Evolutionary conservation across 2,113 vertebrate species (phyloP), one percentile per base, ranked within the genome.

Genomic region (Rhinichthys klamathensis): DNA sequence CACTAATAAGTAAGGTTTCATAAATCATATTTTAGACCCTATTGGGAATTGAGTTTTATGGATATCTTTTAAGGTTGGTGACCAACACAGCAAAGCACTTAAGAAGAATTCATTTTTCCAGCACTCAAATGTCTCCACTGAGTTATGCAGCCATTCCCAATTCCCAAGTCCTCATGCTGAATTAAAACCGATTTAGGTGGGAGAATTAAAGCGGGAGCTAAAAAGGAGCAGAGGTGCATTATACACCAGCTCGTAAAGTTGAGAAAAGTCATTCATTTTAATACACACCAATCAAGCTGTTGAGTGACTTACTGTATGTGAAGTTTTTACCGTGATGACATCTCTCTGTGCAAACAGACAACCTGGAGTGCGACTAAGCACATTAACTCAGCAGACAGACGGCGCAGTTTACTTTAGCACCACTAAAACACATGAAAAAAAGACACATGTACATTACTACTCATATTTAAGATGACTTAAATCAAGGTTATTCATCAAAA

Each of bases 191-290:
- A 15, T 82, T 77, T 85, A 78, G 46, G 79, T 74, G 60, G 46
- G 18, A 41, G 65, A 82, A 72, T 82, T 82, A 82, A 82, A 82
- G 58, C 63, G 60, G 38, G 58, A 80, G 80, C 49, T 70, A 81
- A 27, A 82, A 86, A 82, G 56, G 72, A 35, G 35, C 46, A 35
- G 82, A 86, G 88, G 86, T 82, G 46, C 27, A 58, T 69, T 90
- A 90, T 84, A 90, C 23, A 54, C 61, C 69, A 76, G 84, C 90
- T 90, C 89, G 63, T 92, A 92, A 93, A 93, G 61, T 46, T 51
- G 75, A 87, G 79, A 82, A 87, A 85, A 89, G 86, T 81, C 78
- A 82, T 88, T 86, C 87, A 86, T 87, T 90, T 90, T 91, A 88
- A 77, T 83, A 84, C 74, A 60, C 60, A 87, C 91, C 78, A 87